A percentile compares a stretch with the other conserved stretches of the same genome.
Evolutionary conservation across 2,113 vertebrate genomes (phyloP).

Genomic region (Sclerurus mexicanus): DNA sequence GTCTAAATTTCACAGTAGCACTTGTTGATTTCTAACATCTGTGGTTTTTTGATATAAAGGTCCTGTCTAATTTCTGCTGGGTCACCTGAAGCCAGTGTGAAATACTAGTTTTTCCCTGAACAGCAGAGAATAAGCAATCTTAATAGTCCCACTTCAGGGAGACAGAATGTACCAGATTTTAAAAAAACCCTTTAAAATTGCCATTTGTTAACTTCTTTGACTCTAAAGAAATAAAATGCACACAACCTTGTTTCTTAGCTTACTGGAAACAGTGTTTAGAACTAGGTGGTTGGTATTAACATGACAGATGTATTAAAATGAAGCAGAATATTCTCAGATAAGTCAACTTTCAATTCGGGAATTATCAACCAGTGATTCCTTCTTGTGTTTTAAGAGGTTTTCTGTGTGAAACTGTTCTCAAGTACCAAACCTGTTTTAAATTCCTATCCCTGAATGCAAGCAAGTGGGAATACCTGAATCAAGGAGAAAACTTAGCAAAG

Average conservation of each 20-base stretch:
- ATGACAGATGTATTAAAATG: neutral
- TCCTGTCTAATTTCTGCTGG: neutral
- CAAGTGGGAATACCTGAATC: neutral
- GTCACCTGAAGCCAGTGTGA: neutral
- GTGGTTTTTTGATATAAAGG: neutral
- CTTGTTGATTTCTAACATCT: neutral
- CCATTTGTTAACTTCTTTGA: neutral
- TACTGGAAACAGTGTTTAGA: neutral
- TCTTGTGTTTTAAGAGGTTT: neutral
- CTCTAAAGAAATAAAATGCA: neutral
- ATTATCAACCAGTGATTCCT: neutral
- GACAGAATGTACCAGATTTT: neutral
- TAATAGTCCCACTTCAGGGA: neutral
- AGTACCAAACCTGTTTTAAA: neutral
- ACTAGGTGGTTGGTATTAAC: neutral
- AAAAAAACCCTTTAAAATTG: neutral
- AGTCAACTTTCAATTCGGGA: neutral
- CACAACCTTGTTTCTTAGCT: neutral
- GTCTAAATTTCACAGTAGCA: neutral
- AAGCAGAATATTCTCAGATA: neutral
- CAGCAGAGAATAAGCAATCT: neutral
- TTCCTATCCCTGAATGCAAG: neutral
- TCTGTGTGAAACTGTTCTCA: neutral
- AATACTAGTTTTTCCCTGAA: neutral
- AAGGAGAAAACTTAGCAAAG: neutral